These are phyloP conservation scores for Lampris incognitus DNA, from an alignment of 2,113 vertebrate species.

Conservation along the genomic window DNA sequence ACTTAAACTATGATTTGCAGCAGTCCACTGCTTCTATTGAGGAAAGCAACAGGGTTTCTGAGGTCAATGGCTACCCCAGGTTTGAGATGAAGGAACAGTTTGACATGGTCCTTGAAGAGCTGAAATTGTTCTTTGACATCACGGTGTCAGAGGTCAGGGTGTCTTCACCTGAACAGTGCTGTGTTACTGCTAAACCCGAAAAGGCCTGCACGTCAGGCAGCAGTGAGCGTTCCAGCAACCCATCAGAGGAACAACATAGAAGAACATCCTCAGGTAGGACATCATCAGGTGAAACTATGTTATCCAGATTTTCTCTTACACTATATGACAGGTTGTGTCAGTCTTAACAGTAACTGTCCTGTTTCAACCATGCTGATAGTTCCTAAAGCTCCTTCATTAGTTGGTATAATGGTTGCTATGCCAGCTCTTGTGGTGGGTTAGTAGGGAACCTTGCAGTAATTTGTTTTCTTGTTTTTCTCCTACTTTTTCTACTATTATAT, in stretches of 20 bases:
- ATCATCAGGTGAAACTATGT: not conserved
- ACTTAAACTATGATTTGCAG: conserved; percentile 12
- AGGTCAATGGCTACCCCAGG: conserved; percentile 57
- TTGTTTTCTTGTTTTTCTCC: not conserved
- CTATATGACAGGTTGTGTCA: not conserved
- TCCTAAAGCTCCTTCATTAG: not conserved
- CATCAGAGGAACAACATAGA: conserved; percentile 13
- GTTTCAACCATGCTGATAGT: not conserved
- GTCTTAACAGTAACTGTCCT: not conserved
- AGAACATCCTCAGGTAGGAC: conserved; percentile 53
- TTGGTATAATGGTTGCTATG: not conserved
- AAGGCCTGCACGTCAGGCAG: not conserved
- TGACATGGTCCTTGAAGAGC: conserved; percentile 86
- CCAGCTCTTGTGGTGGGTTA: no score
- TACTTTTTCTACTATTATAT: no score
- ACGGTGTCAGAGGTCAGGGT: conserved; percentile 42
- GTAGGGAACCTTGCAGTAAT: no score
- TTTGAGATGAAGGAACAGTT: conserved; percentile 87
- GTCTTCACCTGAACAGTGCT: conserved; percentile 13
- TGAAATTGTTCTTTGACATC: conserved; percentile 86
- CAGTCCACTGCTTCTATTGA: conserved; percentile 7
- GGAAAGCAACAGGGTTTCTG: conserved; percentile 33
- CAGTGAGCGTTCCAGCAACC: conserved; percentile 23
- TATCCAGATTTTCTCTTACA: not conserved
- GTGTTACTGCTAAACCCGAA: not conserved